A percentile compares a stretch with the other conserved stretches of the same genome.
These are phyloP conservation scores for Thermophis baileyi DNA, from an alignment of 2,113 vertebrate species.

Conservation along the genomic window DNA sequence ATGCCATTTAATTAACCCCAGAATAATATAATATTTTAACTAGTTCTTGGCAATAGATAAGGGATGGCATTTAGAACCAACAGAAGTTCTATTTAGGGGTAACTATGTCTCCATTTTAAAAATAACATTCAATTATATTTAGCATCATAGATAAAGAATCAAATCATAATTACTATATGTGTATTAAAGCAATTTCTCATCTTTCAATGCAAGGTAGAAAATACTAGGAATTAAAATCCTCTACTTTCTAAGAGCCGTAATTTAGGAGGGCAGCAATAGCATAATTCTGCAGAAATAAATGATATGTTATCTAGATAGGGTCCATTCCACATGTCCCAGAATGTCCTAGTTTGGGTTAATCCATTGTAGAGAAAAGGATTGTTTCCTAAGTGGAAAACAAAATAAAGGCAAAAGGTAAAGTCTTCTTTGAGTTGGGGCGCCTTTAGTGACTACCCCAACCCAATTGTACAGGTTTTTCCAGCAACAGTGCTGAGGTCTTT, in stretches of 20 bases:
- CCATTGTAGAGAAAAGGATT: neutral
- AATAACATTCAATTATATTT: neutral
- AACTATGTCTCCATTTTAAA: neutral
- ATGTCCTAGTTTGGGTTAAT: neutral
- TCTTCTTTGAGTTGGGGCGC: neutral
- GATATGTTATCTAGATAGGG: neutral
- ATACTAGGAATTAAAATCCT: neutral
- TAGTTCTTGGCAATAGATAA: neutral
- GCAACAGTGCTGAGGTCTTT: neutral
- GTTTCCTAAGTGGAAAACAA: neutral
- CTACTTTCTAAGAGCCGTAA: neutral
- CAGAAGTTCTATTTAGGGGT: neutral
- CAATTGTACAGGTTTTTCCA: neutral
- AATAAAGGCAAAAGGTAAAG: neutral
- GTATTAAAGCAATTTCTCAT: neutral
- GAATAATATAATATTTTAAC: neutral
- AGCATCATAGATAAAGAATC: neutral
- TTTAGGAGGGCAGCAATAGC: neutral
- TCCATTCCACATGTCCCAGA: neutral
- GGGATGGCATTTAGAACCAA: neutral
- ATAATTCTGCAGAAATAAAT: neutral
- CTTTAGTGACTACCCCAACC: neutral
- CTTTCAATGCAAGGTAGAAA: neutral
- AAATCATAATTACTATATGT: neutral
- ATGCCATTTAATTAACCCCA: neutral